phyloP scores from a whole-genome alignment of 2,113 vertebrate genomes.

The Paradoxurus hermaphroditus region DNA sequence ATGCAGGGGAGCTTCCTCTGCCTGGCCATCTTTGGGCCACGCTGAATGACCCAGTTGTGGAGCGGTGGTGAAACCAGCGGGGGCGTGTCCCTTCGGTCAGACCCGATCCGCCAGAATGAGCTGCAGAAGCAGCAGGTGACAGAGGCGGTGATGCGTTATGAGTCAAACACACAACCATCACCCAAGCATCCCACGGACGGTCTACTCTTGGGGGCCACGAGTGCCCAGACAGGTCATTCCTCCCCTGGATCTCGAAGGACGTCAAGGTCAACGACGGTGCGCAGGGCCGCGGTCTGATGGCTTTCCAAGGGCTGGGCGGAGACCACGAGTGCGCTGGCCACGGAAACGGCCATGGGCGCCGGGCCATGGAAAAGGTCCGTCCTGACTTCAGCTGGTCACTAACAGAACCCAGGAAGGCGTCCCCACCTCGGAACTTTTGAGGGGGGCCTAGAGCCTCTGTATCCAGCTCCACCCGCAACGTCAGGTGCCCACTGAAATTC shows the following conservation, averaged over 20 bases:
- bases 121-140: not conserved
- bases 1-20: not conserved
- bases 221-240: not conserved
- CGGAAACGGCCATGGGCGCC: fast-evolving
- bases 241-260: not conserved
- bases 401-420: not conserved
- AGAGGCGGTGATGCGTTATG: fast-evolving
- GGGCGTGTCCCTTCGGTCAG: not conserved
- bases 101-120: not conserved
- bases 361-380: not conserved
- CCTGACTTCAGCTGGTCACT: not conserved
- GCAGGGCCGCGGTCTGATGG: not conserved
- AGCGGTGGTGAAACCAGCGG: fast-evolving
- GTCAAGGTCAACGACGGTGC: not conserved
- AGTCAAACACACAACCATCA: not conserved
- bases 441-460: not conserved
- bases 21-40: not conserved
- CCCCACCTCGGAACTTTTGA: not conserved
- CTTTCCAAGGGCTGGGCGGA: not conserved
- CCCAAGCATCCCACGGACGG: not conserved
- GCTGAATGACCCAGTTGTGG: not conserved
- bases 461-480: not conserved
- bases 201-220: not conserved
- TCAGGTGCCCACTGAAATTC: not conserved
- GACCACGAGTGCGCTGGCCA: fast-evolving